Base-by-base conservation (phyloP, 2,888 invertebrate species). In the Tortrix viridana region DNA sequence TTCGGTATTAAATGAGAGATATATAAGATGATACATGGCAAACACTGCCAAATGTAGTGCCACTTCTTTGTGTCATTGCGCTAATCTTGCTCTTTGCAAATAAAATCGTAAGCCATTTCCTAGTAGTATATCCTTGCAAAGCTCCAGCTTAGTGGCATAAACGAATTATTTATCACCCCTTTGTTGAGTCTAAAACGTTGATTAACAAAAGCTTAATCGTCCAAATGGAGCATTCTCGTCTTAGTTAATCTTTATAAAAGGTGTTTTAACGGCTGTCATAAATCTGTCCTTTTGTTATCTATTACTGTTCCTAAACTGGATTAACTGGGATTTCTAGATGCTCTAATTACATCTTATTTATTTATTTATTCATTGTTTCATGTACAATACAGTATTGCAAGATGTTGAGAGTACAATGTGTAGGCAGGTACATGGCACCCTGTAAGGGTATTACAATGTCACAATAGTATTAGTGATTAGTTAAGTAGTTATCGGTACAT, bases 191-290 rank as follows among this genome's bases (percentile, higher is more conserved):
- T 74, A 73, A 74, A 79, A 71, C 74, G 80, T 81, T 86, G 86
- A 87, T 86, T 86, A 87, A 85, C 86, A 85, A 85, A 85, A 80
- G 85, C 83, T 83, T 86, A 85, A 89, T 88, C 85, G 84, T 75
- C 79, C 80, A 82, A 88, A 88, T 82, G 82, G 85, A 84, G 80
- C 76, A 79, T 74, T 81, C 80, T 78, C 71, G 65, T 68, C 73
- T 74, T 76, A 75, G 76, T 84, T 86, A 85, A 86, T 86, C 85
- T 85, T 74, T 74, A 74, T 82, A 81, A 83, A 78, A 82, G 81
- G 77, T 82, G 77, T 80, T 79, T 84, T 80, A 81, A 79, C 77
- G 75, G 74, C 70, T 71, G 74, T 74, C 73, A 80, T 84, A 81
- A 85, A 86, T 85, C 80, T 76, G 72, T 76, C 74, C 77, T 78